These are phyloP conservation scores for Decapterus maruadsi DNA, from an alignment of 2,797 vertebrate species.

Conservation along the genomic window DNA sequence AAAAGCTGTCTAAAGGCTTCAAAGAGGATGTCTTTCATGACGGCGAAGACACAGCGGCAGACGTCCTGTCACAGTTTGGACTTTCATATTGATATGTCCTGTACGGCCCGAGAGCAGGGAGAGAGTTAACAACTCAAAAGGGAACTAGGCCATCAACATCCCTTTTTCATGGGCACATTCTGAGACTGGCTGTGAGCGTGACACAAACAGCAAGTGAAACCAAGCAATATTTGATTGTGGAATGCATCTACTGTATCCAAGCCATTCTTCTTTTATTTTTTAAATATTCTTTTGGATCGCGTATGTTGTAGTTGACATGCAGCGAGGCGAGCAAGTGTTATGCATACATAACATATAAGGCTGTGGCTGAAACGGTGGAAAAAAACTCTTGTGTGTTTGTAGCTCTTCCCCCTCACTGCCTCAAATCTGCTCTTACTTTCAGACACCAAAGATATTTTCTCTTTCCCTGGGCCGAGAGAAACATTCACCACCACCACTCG, in stretches of 20 bases:
- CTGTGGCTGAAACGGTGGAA: conserved; percentile 36
- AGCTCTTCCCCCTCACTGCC: conserved; percentile 42
- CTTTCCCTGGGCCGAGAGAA: conserved; percentile 43
- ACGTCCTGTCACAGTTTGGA: conserved; percentile 15
- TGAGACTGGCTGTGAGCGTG: conserved; percentile 41
- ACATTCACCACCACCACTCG: conserved; percentile 57
- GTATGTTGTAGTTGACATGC: conserved; percentile 33
- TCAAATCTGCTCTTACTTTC: conserved; percentile 47
- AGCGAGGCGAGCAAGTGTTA: conserved; percentile 12
- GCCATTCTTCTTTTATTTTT: conserved; percentile 1
- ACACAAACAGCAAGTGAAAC: conserved; percentile 48
- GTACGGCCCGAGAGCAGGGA: conserved; percentile 15
- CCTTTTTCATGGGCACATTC: conserved; percentile 72
- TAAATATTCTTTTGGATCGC: not conserved
- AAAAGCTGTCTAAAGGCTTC: not conserved
- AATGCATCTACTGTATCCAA: conserved; percentile 18
- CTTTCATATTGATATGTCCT: conserved; percentile 24
- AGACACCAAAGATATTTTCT: conserved; percentile 65
- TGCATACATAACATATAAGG: conserved; percentile 20
- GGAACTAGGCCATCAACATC: conserved; percentile 83
- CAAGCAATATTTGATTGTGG: conserved; percentile 23
- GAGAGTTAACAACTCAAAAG: conserved; percentile 77
- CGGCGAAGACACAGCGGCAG: conserved; percentile 1
- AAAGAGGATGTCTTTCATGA: not conserved
- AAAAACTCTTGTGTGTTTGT: conserved; percentile 22